Evolutionary conservation across 2,113 vertebrate species (phyloP).

Genomic region (Anguilla rostrata): DNA sequence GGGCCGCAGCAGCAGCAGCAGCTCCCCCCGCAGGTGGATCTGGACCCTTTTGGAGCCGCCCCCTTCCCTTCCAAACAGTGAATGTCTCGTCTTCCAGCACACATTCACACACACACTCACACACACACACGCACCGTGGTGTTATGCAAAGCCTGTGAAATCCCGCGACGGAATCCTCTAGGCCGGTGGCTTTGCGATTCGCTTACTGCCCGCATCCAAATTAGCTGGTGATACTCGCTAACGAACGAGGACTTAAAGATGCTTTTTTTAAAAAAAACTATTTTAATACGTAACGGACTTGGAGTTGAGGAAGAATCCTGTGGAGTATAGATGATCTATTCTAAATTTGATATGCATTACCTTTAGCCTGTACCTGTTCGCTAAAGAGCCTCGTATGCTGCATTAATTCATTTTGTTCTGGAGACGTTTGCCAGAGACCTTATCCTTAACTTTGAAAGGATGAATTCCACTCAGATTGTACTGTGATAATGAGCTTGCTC

Average conservation of each 20-base stretch:
- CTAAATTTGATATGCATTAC: conserved; percentile 41
- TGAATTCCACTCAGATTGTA: conserved; percentile 32
- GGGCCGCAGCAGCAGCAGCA: conserved; percentile 58
- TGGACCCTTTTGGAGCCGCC: conserved; percentile 96
- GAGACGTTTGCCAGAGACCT: neutral
- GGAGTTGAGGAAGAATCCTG: conserved; percentile 43
- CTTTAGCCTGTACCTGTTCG: conserved; percentile 43
- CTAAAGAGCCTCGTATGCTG: conserved; percentile 63
- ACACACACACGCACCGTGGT: neutral
- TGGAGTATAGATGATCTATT: conserved; percentile 45
- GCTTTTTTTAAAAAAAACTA: conserved; percentile 28
- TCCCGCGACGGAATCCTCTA: conserved; percentile 12
- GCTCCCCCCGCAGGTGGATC: conserved; percentile 74
- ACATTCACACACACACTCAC: neutral
- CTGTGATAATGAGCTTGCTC: conserved; percentile 50
- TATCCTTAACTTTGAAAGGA: conserved; percentile 1
- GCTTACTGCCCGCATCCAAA: conserved; percentile 40
- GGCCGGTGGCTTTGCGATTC: conserved; percentile 36
- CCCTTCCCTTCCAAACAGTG: conserved; percentile 94
- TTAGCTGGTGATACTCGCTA: conserved; percentile 20
- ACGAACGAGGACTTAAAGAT: conserved; percentile 27
- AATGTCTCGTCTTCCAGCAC: conserved; percentile 49
- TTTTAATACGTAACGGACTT: conserved; percentile 43
- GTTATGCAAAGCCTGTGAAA: conserved; percentile 17
- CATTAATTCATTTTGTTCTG: conserved; percentile 38